Conservation (phyloP, 1,140 invertebrate genomes). For the Spodoptera frugiperda region DNA sequence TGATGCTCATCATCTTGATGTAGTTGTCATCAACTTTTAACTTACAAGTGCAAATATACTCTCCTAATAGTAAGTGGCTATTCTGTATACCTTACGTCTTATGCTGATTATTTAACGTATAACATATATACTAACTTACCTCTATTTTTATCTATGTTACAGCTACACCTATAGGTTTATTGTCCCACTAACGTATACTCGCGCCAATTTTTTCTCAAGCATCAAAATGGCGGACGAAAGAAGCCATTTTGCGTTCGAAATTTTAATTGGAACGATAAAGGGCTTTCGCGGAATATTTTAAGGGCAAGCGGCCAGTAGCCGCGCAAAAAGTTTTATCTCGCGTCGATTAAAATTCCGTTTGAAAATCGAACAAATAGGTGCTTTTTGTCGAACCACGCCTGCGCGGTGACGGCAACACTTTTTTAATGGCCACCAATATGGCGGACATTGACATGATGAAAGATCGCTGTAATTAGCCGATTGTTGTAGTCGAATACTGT, state of each 20-base stretch:
- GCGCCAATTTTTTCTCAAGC: constrained; percentile 56
- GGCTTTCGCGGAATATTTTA: constrained; percentile 76
- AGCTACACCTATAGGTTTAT: background rate
- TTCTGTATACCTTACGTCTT: no score
- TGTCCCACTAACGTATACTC: constrained; percentile 1
- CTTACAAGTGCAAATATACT: no score
- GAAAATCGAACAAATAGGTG: constrained; percentile 79
- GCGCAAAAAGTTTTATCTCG: constrained; percentile 76
- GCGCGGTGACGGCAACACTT: constrained; percentile 55
- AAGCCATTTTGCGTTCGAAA: constrained; percentile 81
- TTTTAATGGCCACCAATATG: constrained; percentile 56
- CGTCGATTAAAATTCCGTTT: constrained; percentile 79
- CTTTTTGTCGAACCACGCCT: constrained; percentile 75
- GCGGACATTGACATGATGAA: constrained; percentile 48
- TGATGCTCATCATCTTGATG: no score
- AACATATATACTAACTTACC: no score
- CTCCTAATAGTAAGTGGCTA: no score
- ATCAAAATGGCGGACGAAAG: constrained; percentile 77
- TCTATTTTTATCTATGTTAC: no score
- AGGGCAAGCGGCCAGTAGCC: constrained; percentile 59
- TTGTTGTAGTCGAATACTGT: constrained; percentile 33
- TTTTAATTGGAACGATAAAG: constrained; percentile 82
- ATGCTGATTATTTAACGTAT: no score
- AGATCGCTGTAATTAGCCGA: constrained; percentile 42
- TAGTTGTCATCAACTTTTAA: no score